Base-by-base conservation (phyloP, 2,797 vertebrate genomes). In the Pipistrellus nathusii region DNA sequence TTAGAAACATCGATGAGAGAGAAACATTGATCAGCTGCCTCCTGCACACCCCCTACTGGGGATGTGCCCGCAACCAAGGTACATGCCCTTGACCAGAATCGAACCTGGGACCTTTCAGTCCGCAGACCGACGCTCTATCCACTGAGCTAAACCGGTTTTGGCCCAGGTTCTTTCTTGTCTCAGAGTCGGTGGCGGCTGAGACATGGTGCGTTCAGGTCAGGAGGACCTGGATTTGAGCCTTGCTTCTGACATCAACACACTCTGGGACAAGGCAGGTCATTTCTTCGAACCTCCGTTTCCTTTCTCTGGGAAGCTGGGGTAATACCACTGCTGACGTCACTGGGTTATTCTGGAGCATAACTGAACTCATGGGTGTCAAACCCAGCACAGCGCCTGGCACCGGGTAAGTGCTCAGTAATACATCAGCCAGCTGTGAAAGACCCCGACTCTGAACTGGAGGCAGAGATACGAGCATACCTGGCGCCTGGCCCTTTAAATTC, bases 401-500 rank as follows among this genome's bases (percentile, higher is more conserved):
- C 2, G 8, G 32, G 35, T 3, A 12, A n/a, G 55, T 0, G 10
- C 48, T 76, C 25, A 0, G 0, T 25, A 21, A 9, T 15, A 53
- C 38, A 66, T 6, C 12, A 6, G 5, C 1, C 21, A 14, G 6
- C 30, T 3, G n/a, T n/a, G 46, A n/a, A 46, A 53, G 69, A n/a
- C 15, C 53, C 41, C 1, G 1, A 35, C 66, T 21, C 73, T 32
- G 55, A n/a, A 20, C 32, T 5, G 23, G 77, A n/a, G 35, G 77
- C 9, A 27, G 53, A 59, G 76, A n/a, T 1, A 38, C 3, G n/a
- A 46, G 20, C 0, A 3, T 1, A 14, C 51, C 44, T 32, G 55
- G 92, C 0, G 4, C 80, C 66, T 82, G 80, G 84, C 44, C 30
- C 44, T 92, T 76, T 35, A 76, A 85, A 66, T 72, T 85, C 53